Conservation (phyloP, 2,888 invertebrate genomes). For the Ecliptopera silaceata region DNA sequence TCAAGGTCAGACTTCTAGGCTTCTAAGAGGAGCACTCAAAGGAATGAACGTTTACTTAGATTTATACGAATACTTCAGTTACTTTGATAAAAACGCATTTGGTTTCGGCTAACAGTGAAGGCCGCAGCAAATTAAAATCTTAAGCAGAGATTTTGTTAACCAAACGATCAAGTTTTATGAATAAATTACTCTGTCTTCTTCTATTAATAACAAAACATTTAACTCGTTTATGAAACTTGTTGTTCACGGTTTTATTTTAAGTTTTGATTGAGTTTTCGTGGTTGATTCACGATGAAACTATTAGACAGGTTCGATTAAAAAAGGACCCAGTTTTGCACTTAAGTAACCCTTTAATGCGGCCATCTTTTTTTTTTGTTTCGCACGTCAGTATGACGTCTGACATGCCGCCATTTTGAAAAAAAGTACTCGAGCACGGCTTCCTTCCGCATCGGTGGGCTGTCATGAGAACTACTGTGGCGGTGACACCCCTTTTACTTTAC, state of each 20-base stretch:
- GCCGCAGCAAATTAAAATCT: conserved; percentile 2
- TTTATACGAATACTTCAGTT: conserved; percentile 10
- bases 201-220: not conserved
- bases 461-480: conserved; percentile 77
- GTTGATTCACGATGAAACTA: not conserved
- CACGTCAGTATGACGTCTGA: conserved; percentile 72
- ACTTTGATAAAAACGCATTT: conserved; percentile 4
- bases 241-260: not conserved
- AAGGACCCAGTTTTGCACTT: conserved; percentile 22
- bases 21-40: conserved; percentile 15
- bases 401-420: conserved; percentile 81
- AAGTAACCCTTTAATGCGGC: conserved; percentile 51
- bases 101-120: not conserved
- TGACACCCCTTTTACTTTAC: conserved; percentile 78
- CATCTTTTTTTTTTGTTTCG: conserved; percentile 72
- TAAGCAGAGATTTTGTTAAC: conserved; percentile 2
- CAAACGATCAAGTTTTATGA: conserved; percentile 1
- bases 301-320: not conserved
- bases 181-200: conserved; percentile 1
- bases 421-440: conserved; percentile 76
- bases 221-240: too few relatives aligned
- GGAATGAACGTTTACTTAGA: conserved; percentile 21
- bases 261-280: not conserved
- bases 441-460: conserved; percentile 77
- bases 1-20: conserved; percentile 32